Evolutionary conservation across 1,140 invertebrate genomes (phyloP), one percentile per base, ranked within the genome.

Genomic region (Trypoxylus dichotomus): DNA sequence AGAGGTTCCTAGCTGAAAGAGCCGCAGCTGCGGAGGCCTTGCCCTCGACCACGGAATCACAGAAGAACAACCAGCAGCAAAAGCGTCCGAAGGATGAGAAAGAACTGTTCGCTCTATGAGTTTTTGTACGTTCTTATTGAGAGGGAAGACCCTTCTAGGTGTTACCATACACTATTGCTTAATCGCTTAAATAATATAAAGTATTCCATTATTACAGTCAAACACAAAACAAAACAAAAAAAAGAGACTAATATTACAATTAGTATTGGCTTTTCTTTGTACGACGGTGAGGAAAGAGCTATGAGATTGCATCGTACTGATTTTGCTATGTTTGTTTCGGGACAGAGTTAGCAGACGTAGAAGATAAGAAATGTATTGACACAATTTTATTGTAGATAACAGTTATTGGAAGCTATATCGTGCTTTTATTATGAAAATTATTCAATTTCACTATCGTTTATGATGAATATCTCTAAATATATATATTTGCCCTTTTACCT

Each of bases 1-100:
- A 98, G 84, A 91, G 93, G 83, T 98, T 98, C 87, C 89, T 98
- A 32, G 94, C 94, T 0, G 95, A 97, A 85, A 88, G 96, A 81
- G 95, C 96, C 25, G 94, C 94, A 19, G 95, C 93, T 11, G 94
- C 94, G 73, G 94, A 95, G 81, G 88, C 87, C 83, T 85, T 93
- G 80, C 91, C 92, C 54, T 81, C 78, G 19, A 76, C 81, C 0
- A 78, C 77, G 21, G 58, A 71, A 80, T 77, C 79, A 79, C 2
- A 77, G 72, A 77, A 7, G 13, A 71, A 41, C 6, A 54, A 43
- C 13, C 73, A 76, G 32, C 32, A 37, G 32, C 32, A 37, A 37
- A 21, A n/a, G 5, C 27, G 11, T 24, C 13, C 77, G 21, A 79
- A 81, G 32, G 77, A 81, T 63, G 77, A 78, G 5, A 78, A 80